These are phyloP conservation scores for Cyanocitta stelleri DNA, from an alignment of 2,113 vertebrate species.

Conservation along the genomic window DNA sequence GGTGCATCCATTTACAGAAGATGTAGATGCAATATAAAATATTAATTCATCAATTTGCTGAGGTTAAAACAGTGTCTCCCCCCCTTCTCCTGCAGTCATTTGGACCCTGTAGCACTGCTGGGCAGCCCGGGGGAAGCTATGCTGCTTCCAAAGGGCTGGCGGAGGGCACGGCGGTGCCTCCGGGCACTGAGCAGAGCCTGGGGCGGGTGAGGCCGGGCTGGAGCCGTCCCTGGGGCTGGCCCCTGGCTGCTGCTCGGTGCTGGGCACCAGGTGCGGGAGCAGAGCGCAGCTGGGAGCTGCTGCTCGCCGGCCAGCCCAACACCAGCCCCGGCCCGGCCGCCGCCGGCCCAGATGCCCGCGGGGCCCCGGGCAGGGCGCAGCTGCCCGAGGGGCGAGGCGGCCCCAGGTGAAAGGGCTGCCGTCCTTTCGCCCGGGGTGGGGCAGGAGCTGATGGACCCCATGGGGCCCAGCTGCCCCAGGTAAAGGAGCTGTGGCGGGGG, in stretches of 20 bases:
- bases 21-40: background rate
- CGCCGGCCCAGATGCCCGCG: background rate
- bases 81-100: background rate
- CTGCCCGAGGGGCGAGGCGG: fast-evolving
- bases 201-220: background rate
- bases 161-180: background rate
- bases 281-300: background rate
- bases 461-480: fast-evolving
- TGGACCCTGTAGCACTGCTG: background rate
- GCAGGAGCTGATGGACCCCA: fast-evolving
- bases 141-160: background rate
- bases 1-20: background rate
- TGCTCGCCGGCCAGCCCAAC: background rate
- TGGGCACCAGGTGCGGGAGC: background rate
- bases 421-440: fast-evolving
- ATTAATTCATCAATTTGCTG: background rate
- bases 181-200: background rate
- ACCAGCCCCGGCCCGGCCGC: fast-evolving
- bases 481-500: too few species aligned
- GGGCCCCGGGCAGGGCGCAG: background rate
- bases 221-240: background rate
- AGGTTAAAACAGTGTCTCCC: background rate
- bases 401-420: background rate
- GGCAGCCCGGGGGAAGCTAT: background rate
- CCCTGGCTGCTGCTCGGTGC: background rate